Evolutionary conservation across 2,113 vertebrate genomes (phyloP).

Genomic region (Dicrurus megarhynchus): DNA sequence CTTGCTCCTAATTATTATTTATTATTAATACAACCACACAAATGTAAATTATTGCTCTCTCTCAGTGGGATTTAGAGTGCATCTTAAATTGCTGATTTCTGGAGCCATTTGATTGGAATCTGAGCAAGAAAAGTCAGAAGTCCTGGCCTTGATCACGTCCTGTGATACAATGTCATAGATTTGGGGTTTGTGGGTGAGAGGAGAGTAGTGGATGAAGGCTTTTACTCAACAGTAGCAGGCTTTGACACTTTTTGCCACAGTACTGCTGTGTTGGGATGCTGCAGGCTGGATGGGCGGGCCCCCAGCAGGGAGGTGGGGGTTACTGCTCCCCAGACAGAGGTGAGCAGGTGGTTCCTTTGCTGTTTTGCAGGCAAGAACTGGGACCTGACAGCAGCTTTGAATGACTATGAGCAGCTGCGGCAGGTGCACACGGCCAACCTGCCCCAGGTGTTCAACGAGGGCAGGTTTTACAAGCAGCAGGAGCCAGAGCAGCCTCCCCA

Average conservation of each 20-base stretch:
- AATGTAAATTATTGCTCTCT: not conserved
- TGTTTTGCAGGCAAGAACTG: conserved; percentile 91
- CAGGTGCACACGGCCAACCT: conserved; percentile 95
- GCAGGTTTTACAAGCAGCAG: conserved; percentile 82
- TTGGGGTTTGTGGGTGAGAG: not conserved
- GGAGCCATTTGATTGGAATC: not conserved
- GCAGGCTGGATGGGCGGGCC: not conserved
- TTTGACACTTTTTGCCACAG: not conserved
- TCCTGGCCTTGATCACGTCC: not conserved
- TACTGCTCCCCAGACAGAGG: not conserved
- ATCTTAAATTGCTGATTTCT: not conserved
- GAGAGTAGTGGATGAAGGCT: not conserved
- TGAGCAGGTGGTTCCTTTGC: not conserved
- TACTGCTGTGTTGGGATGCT: not conserved
- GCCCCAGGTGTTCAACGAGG: conserved; percentile 93
- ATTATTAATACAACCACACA: not conserved
- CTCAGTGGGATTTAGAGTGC: not conserved
- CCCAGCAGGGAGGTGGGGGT: not conserved
- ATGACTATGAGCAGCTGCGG: conserved; percentile 94
- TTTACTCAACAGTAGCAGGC: not conserved
- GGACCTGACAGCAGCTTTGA: conserved; percentile 95
- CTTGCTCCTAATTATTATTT: not conserved
- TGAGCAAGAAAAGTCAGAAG: not conserved
- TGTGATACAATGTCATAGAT: not conserved
- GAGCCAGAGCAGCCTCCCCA: conserved; percentile 81